phyloP scores from a whole-genome alignment of 2,888 invertebrate genomes.

The Epistrophe eligans region DNA sequence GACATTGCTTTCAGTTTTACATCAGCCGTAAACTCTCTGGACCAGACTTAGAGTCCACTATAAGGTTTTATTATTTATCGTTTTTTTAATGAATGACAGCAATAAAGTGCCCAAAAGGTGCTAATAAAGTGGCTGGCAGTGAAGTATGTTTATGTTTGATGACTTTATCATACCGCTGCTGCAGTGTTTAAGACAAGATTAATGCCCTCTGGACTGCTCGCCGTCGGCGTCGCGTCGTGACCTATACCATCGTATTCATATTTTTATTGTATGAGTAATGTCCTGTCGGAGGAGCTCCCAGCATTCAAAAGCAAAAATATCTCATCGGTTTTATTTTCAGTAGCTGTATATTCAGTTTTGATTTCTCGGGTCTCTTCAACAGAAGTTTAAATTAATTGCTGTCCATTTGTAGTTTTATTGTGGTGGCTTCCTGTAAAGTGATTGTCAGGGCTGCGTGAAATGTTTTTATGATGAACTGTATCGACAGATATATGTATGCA shows the following conservation, averaged over 20 bases:
- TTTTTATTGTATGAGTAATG: conserved; percentile 46
- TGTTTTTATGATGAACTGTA: conserved; percentile 71
- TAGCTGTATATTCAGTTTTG: conserved; percentile 57
- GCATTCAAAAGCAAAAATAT: conserved; percentile 25
- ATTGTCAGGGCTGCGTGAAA: conserved; percentile 74
- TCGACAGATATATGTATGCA: conserved; percentile 62
- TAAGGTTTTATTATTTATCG: conserved; percentile 48
- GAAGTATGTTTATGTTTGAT: conserved; percentile 54
- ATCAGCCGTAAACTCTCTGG: conserved; percentile 39
- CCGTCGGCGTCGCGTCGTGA: background rate
- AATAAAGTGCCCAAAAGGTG: conserved; percentile 74
- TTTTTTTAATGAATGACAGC: conserved; percentile 67
- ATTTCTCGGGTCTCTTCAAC: conserved; percentile 56
- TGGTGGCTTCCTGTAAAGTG: conserved; percentile 74
- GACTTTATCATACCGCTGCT: conserved; percentile 61
- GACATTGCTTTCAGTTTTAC: conserved; percentile 60
- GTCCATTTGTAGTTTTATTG: conserved; percentile 74
- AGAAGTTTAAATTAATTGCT: conserved; percentile 74
- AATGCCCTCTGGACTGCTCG: conserved; percentile 20
- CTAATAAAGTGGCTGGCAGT: conserved; percentile 71
- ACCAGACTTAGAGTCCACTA: conserved; percentile 25
- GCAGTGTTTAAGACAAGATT: conserved; percentile 41
- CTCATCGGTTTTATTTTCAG: conserved; percentile 54
- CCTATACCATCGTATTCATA: conserved; percentile 35
- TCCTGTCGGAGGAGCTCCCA: conserved; percentile 41